Evolutionary conservation across 2,113 vertebrate species (phyloP).

Genomic region (Nothoprocta perdicaria): DNA sequence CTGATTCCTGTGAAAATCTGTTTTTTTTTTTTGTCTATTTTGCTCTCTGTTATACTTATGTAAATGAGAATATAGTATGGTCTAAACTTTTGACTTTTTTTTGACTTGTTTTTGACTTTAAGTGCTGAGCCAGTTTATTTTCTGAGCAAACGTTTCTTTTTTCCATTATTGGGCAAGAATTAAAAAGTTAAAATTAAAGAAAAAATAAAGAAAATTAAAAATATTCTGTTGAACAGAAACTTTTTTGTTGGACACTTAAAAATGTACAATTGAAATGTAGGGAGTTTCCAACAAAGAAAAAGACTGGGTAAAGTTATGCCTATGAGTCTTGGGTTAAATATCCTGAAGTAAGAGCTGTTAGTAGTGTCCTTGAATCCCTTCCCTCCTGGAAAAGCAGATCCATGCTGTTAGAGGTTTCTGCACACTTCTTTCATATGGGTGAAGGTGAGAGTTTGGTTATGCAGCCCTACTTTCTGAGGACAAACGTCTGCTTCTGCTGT

Average conservation of each 20-base stretch:
- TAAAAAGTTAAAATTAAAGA: neutral
- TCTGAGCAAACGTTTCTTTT: neutral
- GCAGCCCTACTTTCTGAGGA: neutral
- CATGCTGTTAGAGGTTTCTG: neutral
- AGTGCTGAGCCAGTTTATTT: neutral
- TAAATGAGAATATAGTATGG: neutral
- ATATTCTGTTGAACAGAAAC: neutral
- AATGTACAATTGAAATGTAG: neutral
- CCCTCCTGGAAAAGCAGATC: neutral
- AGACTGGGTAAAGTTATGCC: neutral
- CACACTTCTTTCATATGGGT: neutral
- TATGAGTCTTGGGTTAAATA: neutral
- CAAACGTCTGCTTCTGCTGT: neutral
- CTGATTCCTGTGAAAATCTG: neutral
- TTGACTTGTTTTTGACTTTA: neutral
- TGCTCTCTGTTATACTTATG: neutral
- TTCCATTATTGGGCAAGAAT: neutral
- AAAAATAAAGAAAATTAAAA: neutral
- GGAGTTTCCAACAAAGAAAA: neutral
- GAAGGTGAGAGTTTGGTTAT: neutral
- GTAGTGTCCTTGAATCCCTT: neutral
- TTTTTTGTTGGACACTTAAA: neutral
- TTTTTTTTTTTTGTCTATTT: neutral
- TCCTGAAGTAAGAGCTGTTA: fast-evolving
- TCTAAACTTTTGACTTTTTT: neutral